phyloP scores from a whole-genome alignment of 2,888 invertebrate genomes.

The Tricholauxania praeusta region DNA sequence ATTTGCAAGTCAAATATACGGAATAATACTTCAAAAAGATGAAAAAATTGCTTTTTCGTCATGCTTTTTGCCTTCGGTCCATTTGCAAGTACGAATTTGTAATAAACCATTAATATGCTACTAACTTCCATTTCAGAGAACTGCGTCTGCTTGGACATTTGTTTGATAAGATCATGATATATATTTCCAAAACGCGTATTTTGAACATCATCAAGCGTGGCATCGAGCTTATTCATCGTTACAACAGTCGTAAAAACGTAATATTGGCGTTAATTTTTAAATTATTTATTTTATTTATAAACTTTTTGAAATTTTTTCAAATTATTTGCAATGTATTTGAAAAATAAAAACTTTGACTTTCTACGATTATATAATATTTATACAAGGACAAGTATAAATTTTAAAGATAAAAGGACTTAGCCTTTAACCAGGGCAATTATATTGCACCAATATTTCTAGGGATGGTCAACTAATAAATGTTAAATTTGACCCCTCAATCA shows the following conservation, averaged over 20 bases:
- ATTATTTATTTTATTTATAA: too few relatives aligned
- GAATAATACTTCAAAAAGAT: slow-evolving; percentile 74
- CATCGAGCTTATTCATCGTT: slow-evolving; percentile 69
- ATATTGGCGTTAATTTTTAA: not conserved
- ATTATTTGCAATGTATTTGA: too few relatives aligned
- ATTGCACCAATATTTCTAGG: too few relatives aligned
- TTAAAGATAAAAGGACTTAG: too few relatives aligned
- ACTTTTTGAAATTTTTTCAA: too few relatives aligned
- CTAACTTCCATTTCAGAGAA: slow-evolving; percentile 74
- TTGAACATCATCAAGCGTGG: slow-evolving; percentile 75
- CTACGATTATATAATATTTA: not conserved
- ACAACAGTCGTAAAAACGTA: slow-evolving; percentile 6
- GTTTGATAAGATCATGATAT: slow-evolving; percentile 71
- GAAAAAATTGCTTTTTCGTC: slow-evolving; percentile 72
- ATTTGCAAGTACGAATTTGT: slow-evolving; percentile 69
- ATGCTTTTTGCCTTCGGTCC: slow-evolving; percentile 65
- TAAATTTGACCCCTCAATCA: too few relatives aligned
- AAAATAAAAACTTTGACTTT: not conserved
- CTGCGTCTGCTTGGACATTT: slow-evolving; percentile 72
- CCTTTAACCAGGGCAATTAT: too few relatives aligned
- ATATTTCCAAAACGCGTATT: slow-evolving; percentile 76
- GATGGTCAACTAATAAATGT: too few relatives aligned
- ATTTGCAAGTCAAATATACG: slow-evolving; percentile 79
- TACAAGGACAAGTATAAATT: too few relatives aligned
- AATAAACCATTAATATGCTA: slow-evolving; percentile 70